Percentiles rank a stretch among this genome's conserved stretches.
These are phyloP conservation scores for Rhopilema esculentum DNA, from an alignment of 30 jellyfish, hydroid and myxozoan genomes.

Conservation along the genomic window DNA sequence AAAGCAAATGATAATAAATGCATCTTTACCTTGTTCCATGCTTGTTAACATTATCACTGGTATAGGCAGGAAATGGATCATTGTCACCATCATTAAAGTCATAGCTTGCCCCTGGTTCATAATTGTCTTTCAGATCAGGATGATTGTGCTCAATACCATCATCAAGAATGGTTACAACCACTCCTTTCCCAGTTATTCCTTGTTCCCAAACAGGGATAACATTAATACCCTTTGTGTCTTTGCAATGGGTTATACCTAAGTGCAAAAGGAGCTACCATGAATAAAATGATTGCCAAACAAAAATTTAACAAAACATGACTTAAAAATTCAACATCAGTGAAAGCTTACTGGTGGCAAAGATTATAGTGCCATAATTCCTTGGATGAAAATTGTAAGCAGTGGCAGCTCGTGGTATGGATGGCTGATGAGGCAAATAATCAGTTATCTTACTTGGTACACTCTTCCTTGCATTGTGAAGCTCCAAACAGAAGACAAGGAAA, in stretches of 20 bases:
- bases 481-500: too few species aligned
- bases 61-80: slow-evolving; percentile 93
- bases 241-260: slow-evolving; percentile 65
- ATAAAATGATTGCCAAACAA: not conserved
- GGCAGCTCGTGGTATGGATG: too few species aligned
- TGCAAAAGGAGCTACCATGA: slow-evolving; percentile 2
- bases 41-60: slow-evolving; percentile 82
- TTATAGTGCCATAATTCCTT: too few species aligned
- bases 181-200: slow-evolving; percentile 94
- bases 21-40: slow-evolving; percentile 95
- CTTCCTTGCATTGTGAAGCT: too few species aligned
- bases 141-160: slow-evolving; percentile 96
- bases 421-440: too few species aligned
- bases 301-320: not conserved
- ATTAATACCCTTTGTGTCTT: slow-evolving; percentile 85
- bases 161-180: slow-evolving; percentile 94
- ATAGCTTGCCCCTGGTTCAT: slow-evolving; percentile 88
- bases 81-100: slow-evolving; percentile 86
- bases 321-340: too few species aligned
- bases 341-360: too few species aligned
- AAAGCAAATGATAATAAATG: not conserved
- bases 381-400: too few species aligned
- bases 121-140: slow-evolving; percentile 87
- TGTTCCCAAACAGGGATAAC: slow-evolving; percentile 87
- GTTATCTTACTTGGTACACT: too few species aligned